These are phyloP conservation scores for Scarus forsteni DNA, from an alignment of 2,797 vertebrate species.

Conservation along the genomic window DNA sequence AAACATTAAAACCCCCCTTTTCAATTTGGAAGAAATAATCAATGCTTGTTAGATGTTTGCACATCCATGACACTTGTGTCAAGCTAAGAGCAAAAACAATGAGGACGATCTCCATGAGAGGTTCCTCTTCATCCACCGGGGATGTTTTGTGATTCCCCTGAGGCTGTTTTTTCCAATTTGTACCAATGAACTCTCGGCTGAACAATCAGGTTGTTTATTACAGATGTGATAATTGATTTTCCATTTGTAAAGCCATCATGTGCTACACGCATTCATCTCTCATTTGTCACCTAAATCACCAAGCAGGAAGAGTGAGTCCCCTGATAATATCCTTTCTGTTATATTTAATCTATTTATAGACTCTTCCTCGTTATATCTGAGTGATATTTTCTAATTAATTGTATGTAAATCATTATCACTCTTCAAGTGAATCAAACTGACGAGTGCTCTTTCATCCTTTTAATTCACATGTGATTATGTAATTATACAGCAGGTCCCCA, in stretches of 20 bases:
- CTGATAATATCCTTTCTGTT: slow-evolving; percentile 15
- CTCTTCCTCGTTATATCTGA: not conserved
- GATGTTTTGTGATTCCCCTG: not conserved
- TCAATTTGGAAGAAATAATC: too few relatives aligned
- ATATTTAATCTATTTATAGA: not conserved
- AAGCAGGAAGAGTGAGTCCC: not conserved
- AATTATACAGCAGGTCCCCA: slow-evolving; percentile 32
- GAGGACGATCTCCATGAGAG: slow-evolving; percentile 7
- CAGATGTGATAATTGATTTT: slow-evolving; percentile 53
- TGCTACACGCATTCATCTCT: slow-evolving; percentile 2
- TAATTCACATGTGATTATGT: slow-evolving; percentile 12
- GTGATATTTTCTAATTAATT: slow-evolving; percentile 2
- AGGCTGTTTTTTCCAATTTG: slow-evolving; percentile 27
- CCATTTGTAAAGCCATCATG: slow-evolving; percentile 23
- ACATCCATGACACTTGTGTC: too few relatives aligned
- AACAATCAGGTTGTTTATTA: slow-evolving; percentile 29
- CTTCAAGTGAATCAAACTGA: slow-evolving; percentile 22
- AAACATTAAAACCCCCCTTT: not conserved
- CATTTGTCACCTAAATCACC: slow-evolving; percentile 27
- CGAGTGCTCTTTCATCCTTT: slow-evolving; percentile 5
- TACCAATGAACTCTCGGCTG: slow-evolving; percentile 19
- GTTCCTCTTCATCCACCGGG: slow-evolving; percentile 11
- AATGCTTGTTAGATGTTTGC: too few relatives aligned
- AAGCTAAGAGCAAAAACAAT: slow-evolving; percentile 11
- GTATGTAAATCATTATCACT: not conserved